Conservation (phyloP, 2,113 vertebrate species). For the Callocephalon fimbriatum region DNA sequence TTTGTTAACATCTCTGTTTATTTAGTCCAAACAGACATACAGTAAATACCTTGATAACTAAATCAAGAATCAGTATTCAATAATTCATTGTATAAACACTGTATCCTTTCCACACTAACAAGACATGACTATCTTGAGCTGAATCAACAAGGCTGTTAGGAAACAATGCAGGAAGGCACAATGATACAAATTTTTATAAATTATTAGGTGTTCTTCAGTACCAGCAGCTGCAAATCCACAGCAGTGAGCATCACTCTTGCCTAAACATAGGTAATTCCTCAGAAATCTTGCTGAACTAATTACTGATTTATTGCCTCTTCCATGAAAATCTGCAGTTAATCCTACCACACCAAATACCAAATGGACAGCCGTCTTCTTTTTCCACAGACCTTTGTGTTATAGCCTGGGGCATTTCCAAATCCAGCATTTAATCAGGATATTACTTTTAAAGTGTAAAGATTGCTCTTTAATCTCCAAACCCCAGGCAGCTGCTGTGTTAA, state of each 20-base stretch:
- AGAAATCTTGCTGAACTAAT: background rate
- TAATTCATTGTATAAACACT: background rate
- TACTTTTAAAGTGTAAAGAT: background rate
- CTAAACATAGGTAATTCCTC: background rate
- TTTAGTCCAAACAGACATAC: background rate
- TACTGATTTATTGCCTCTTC: background rate
- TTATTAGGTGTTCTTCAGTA: background rate
- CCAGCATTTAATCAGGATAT: background rate
- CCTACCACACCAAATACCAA: background rate
- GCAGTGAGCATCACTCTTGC: background rate
- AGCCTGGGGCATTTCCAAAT: background rate
- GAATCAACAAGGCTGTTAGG: background rate
- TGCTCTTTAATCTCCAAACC: background rate
- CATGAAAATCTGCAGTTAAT: background rate
- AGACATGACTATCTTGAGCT: background rate
- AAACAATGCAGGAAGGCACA: background rate
- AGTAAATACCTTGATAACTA: background rate
- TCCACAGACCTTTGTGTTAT: background rate
- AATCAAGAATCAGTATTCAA: background rate
- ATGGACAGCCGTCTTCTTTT: background rate
- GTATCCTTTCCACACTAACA: background rate
- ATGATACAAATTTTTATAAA: background rate
- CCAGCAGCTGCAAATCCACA: background rate
- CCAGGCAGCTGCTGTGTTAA: background rate
- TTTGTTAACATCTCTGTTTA: background rate